Percentiles rank a stretch among this genome's conserved stretches.
phyloP scores from a whole-genome alignment of 2,113 vertebrate species.

The Hemichromis elongatus region DNA sequence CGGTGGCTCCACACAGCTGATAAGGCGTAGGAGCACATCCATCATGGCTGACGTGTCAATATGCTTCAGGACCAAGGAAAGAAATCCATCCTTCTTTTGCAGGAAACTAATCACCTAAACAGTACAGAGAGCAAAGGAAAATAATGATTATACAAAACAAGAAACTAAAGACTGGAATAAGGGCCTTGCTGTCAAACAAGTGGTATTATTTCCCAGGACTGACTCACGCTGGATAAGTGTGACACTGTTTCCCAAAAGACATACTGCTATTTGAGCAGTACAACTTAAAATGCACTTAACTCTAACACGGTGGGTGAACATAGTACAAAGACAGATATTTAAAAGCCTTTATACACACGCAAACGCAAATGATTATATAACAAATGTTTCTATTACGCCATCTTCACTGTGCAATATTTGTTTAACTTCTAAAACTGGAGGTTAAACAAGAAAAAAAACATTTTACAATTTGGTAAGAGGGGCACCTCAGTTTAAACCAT shows the following conservation, averaged over 20 bases:
- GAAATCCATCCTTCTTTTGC: conserved; percentile 84
- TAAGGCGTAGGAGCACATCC: conserved; percentile 91
- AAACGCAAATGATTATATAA: not conserved
- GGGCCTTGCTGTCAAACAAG: not conserved
- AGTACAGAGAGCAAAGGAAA: not conserved
- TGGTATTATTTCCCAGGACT: not conserved
- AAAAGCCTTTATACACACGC: not conserved
- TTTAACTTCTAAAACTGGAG: not conserved
- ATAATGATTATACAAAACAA: not conserved
- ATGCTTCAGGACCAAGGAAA: conserved; percentile 87
- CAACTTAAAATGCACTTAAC: not conserved
- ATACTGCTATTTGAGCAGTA: not conserved
- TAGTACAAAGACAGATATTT: not conserved
- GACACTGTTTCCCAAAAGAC: not conserved
- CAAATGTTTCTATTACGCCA: not conserved
- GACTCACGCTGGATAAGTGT: not conserved
- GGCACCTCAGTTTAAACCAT: not conserved
- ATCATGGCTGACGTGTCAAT: conserved; percentile 96
- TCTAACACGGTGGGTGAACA: not conserved
- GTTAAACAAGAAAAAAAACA: not conserved
- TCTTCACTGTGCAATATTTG: not conserved
- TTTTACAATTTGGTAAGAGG: not conserved
- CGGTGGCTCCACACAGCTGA: conserved; percentile 91
- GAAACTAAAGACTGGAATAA: not conserved
- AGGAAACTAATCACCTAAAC: conserved; percentile 85